phyloP scores from a whole-genome alignment of 2,888 invertebrate species.

The Aelia acuminata region DNA sequence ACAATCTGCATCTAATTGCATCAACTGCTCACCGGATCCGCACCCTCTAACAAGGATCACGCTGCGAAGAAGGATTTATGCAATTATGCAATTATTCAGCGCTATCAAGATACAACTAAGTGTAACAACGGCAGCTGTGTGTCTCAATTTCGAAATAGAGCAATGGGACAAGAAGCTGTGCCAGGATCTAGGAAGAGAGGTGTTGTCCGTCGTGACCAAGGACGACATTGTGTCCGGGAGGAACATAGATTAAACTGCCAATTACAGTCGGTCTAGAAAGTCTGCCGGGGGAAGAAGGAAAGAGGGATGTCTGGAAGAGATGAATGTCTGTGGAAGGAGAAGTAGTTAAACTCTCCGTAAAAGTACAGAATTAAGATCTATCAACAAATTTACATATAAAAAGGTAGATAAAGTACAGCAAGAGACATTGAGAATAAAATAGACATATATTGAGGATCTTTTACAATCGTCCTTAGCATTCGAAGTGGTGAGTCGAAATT shows the following conservation, averaged over 20 bases:
- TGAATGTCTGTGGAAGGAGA: background rate
- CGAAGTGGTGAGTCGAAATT: no score
- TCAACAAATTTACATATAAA: background rate
- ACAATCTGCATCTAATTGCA: constrained; percentile 11
- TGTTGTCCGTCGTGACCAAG: constrained; percentile 36
- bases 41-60: constrained; percentile 2
- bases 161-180: constrained; percentile 8
- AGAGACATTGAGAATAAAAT: background rate
- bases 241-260: constrained; percentile 17
- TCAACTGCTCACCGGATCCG: constrained; percentile 13
- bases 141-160: constrained; percentile 50
- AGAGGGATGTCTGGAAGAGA: background rate
- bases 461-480: no score
- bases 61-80: background rate
- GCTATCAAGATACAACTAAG: constrained; percentile 39
- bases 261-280: constrained; percentile 41
- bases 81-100: constrained; percentile 44
- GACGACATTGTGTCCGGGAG: constrained; percentile 22
- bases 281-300: background rate
- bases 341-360: background rate
- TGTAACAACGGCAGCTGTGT: constrained; percentile 31
- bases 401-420: background rate
- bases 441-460: background rate
- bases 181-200: constrained; percentile 47
- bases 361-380: background rate